Base-by-base conservation (phyloP, 92 coral and sea anemone species). In the Palythoa caribaeorum region DNA sequence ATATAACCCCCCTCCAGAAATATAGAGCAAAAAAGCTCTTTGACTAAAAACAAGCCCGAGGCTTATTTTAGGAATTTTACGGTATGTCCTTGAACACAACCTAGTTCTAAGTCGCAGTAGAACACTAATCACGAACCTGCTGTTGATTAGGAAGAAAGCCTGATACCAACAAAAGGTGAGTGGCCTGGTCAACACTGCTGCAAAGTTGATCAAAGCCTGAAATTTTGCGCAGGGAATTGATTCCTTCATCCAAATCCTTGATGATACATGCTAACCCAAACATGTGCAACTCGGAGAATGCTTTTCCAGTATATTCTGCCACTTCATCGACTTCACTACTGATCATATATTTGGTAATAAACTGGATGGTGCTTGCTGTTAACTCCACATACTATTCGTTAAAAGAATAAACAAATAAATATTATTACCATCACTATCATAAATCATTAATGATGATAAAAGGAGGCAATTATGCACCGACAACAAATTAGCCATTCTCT, bases 311-410 rank as follows among this genome's bases (percentile, higher is more conserved):
- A 68, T 95, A 95, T 5, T 92, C 77, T 65, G 87, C 83, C 74
- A 97, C 88, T 35, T 95, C 98, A 47, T 89, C 69, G 55, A 91
- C 38, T 19, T 84, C 72, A 69, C 92, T 95, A 90, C 84, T 91
- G 53, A 97, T 76, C 78, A 97, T 91, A 75, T 95, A 93, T 38
- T 93, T 93, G 84, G 92, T 91, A 74, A 97, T 85, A 85, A 97
- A 97, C 91, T 89, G 97, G 6, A 97, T 83, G n/a, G 96, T 94
- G 79, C 90, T 90, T 35, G 93, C 90, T 75, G 99, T 96, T 86
- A 95, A 83, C 66, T 94, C 92, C 76, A 97, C 79, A 87, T 95
- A 95, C 99, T 97, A 83, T 44, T 28, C 28, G 28, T 28, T 73
- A 87, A 73, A 14, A 71, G 62, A 71, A 39, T 85, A 52, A 15